Conservation (phyloP, 2,797 vertebrate species). For the Notolepis coatsorum region DNA sequence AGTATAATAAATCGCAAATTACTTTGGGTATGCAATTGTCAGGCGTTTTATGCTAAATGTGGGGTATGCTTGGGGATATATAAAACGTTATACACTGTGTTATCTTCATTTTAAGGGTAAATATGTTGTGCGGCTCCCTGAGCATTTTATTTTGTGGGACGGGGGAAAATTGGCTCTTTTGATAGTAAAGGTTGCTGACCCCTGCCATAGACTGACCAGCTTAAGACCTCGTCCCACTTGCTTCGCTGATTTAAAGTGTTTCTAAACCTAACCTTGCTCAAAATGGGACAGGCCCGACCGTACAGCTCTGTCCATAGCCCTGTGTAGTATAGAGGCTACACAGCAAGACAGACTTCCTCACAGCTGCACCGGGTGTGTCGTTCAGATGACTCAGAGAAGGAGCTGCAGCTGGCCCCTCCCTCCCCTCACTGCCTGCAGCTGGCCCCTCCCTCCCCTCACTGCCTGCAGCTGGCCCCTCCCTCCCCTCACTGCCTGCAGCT, state of each 20-base stretch:
- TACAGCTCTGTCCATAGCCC: not conserved
- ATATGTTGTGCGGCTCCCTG: not conserved
- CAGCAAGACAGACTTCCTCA: conserved; percentile 12
- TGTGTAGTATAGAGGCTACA: not conserved
- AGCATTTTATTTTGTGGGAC: not conserved
- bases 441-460: not conserved
- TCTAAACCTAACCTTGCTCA: not conserved
- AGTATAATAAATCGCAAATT: too few relatives aligned
- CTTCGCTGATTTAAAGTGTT: not conserved
- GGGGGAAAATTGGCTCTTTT: not conserved
- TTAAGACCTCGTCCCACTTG: not conserved
- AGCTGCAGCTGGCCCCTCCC: not conserved
- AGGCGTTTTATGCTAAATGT: too few relatives aligned
- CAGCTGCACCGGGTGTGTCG: conserved; percentile 11
- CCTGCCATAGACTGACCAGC: not conserved
- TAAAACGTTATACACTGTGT: too few relatives aligned
- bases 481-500: not conserved
- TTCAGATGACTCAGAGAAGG: conserved; percentile 4
- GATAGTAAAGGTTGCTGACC: not conserved
- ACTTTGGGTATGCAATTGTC: too few relatives aligned
- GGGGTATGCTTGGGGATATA: too few relatives aligned
- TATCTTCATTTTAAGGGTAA: too few relatives aligned
- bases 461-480: not conserved
- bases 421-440: conserved; percentile 10
- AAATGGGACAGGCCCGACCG: not conserved